phyloP scores from a whole-genome alignment of 2,113 vertebrate species.

The Psephotus haematonotus region DNA sequence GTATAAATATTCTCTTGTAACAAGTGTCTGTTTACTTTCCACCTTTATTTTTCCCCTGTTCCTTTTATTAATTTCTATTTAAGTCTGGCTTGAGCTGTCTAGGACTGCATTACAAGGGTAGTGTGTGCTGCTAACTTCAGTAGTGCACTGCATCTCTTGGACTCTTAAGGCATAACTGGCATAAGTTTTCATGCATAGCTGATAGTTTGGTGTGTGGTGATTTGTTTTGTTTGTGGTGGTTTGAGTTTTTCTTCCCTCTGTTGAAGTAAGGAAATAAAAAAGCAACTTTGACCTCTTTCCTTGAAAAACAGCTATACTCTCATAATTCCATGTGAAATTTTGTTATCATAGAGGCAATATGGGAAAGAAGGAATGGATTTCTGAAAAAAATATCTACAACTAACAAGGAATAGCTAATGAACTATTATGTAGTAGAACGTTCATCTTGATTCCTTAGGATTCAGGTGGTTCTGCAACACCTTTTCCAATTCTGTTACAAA shows the following conservation, averaged over 20 bases:
- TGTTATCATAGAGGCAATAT: background rate
- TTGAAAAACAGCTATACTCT: background rate
- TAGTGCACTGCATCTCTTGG: background rate
- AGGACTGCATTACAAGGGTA: background rate
- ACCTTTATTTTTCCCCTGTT: background rate
- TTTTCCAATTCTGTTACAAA: background rate
- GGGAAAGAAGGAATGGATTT: background rate
- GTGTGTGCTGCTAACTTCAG: background rate
- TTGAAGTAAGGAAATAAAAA: background rate
- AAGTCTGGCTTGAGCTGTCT: background rate
- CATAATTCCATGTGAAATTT: background rate
- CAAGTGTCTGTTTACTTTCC: background rate
- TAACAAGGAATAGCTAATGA: background rate
- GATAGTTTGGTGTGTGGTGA: accelerated
- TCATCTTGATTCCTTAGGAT: background rate
- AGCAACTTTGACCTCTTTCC: background rate
- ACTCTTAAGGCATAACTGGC: background rate
- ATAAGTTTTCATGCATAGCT: background rate
- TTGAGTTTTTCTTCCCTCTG: background rate
- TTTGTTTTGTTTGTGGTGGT: background rate
- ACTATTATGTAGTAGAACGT: background rate
- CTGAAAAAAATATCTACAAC: background rate
- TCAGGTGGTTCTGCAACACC: background rate
- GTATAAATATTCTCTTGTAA: background rate
- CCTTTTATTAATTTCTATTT: background rate